These are phyloP conservation scores for Percina caprodes DNA, from an alignment of 2,113 vertebrate genomes.

Conservation along the genomic window DNA sequence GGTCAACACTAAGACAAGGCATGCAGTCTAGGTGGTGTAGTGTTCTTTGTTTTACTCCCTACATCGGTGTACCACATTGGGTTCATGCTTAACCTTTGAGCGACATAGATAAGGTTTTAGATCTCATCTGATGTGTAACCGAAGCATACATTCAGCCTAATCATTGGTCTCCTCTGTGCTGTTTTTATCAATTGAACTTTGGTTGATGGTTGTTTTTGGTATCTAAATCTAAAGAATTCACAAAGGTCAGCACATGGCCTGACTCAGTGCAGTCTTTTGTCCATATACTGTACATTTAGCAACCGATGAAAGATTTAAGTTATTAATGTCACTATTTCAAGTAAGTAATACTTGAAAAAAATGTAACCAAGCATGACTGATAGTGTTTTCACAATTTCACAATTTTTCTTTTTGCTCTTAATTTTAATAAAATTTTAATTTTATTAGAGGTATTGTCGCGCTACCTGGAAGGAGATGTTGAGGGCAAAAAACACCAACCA, in stretches of 20 bases:
- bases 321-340: neutral
- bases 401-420: neutral
- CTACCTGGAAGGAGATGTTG: no score
- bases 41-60: neutral
- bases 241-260: neutral
- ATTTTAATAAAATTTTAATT: neutral
- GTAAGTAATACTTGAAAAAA: neutral
- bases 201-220: neutral
- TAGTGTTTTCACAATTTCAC: neutral
- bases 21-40: neutral
- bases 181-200: neutral
- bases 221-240: neutral
- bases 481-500: no score
- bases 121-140: constrained; percentile 12
- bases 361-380: neutral
- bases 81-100: constrained; percentile 36
- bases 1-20: neutral
- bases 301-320: neutral
- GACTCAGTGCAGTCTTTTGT: neutral
- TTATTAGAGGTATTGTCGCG: neutral
- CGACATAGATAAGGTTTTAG: constrained; percentile 28
- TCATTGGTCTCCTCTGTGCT: constrained; percentile 1
- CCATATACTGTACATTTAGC: neutral
- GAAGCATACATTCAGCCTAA: neutral
- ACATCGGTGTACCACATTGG: neutral